These are phyloP conservation scores for Drosophila leonis DNA, from an alignment of 2,888 invertebrate genomes.

Conservation along the genomic window DNA sequence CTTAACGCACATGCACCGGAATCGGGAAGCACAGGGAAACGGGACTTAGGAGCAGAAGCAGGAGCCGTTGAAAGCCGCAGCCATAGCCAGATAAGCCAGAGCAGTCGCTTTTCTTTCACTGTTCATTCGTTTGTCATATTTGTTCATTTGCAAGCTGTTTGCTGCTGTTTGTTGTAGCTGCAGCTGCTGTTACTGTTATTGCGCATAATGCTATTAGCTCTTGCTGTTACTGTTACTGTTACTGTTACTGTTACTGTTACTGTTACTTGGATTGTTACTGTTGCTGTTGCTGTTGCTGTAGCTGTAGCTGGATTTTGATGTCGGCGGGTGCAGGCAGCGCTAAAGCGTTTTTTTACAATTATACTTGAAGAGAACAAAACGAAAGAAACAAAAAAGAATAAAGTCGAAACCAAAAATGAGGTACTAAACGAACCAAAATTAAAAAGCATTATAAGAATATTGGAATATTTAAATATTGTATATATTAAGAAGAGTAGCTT, in stretches of 20 bases:
- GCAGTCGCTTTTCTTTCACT: conserved; percentile 54
- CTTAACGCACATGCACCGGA: conserved; percentile 79
- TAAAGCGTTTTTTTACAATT: conserved; percentile 62
- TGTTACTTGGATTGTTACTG: conserved; percentile 26
- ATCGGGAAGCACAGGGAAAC: conserved; percentile 79
- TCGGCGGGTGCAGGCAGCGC: conserved; percentile 66
- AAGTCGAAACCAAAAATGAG: conserved; percentile 14
- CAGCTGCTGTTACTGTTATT: conserved; percentile 26
- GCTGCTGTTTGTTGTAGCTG: conserved; percentile 35
- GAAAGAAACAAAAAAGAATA: conserved; percentile 18
- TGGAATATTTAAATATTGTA: conserved; percentile 6
- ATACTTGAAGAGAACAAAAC: conserved; percentile 38
- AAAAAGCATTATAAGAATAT: conserved; percentile 39
- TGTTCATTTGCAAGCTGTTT: conserved; percentile 40
- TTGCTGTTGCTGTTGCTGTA: conserved; percentile 33
- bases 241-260: conserved; percentile 32
- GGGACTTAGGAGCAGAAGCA: conserved; percentile 78
- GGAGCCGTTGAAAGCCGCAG: conserved; percentile 75
- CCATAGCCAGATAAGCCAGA: conserved; percentile 62
- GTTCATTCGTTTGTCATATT: conserved; percentile 26
- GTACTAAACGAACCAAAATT: conserved; percentile 20
- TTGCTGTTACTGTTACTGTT: conserved; percentile 36
- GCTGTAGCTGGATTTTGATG: conserved; percentile 61
- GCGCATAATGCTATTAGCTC: conserved; percentile 35
- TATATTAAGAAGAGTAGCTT: conserved; percentile 28